Evolutionary conservation across 2,797 vertebrate genomes (phyloP), one percentile per base, ranked within the genome.

Genomic region (Etheostoma nigrum): DNA sequence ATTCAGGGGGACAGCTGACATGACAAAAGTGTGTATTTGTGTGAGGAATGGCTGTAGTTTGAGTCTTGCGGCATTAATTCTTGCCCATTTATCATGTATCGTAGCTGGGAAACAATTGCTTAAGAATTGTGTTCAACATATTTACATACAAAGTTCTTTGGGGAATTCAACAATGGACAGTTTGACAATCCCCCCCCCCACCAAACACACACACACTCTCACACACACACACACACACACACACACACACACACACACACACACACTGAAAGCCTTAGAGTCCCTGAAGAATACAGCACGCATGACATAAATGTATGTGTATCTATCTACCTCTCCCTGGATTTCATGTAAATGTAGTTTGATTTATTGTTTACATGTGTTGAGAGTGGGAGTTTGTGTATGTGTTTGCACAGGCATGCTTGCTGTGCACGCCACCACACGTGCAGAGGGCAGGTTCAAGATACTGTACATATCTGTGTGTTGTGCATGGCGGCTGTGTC

Each of bases 141-240:
- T 94, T 94, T 92, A 93, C 90, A 94, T 91, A 87, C 74, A 86
- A 86, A 85, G 87, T 85, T 88, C 91, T 90, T 88, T 67, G 65
- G 92, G 90, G 92, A 93, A 91, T 94, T 93, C 27, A 87, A 87
- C 88, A 86, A 89, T 80, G 84, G 89, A 91, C 88, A 88, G 92
- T 88, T 88, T 93, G 89, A 93, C 91, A 91, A 91, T 89, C 25
- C 55, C 10, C 25, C 44, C 49, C 27, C 2, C 15, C 33, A n/a
- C 60, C 57, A 54, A 44, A 27, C 27, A 27, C 27, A 27, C 27
- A 27, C 27, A 27, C 27, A 27, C 27, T 3, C 27, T 3, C 27
- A 27, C 27, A 27, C 36, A 27, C 27, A 27, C 27, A 27, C 27
- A 27, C 27, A 27, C 27, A 27, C 30, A 30, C 30, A 30, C 36